phyloP scores from a whole-genome alignment of 2,113 vertebrate genomes.

The Bos indicus region DNA sequence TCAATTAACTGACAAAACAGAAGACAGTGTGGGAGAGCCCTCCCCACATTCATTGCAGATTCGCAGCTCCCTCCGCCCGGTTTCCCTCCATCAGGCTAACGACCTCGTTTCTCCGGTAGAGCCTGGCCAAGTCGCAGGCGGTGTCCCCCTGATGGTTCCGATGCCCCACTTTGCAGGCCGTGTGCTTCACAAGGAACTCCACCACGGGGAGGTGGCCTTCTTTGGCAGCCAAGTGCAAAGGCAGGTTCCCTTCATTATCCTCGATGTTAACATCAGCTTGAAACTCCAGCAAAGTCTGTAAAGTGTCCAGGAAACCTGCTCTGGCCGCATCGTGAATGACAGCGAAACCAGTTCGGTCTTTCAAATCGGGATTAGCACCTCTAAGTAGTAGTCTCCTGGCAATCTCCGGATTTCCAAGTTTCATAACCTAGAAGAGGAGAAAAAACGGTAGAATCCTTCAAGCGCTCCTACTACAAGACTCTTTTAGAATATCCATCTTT shows the following conservation, averaged over 20 bases:
- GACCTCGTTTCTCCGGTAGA: conserved; percentile 72
- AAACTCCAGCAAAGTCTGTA: conserved; percentile 86
- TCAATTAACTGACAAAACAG: conserved; percentile 41
- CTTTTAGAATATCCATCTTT: conserved; percentile 10
- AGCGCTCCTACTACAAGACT: neutral
- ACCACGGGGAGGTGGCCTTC: conserved; percentile 87
- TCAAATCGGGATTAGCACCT: conserved; percentile 87
- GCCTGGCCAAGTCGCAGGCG: conserved; percentile 83
- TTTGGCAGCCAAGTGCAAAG: conserved; percentile 89
- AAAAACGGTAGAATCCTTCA: conserved; percentile 48
- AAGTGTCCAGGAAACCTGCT: conserved; percentile 89
- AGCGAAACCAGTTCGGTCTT: conserved; percentile 87
- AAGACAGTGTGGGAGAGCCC: conserved; percentile 11
- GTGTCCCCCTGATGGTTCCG: conserved; percentile 83
- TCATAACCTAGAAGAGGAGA: conserved; percentile 86
- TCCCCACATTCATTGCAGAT: conserved; percentile 45
- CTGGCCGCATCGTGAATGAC: conserved; percentile 92
- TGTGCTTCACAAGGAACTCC: conserved; percentile 79
- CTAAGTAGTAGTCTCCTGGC: conserved; percentile 80
- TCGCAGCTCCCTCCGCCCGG: conserved; percentile 39
- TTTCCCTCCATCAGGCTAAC: conserved; percentile 77
- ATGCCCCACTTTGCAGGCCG: conserved; percentile 75
- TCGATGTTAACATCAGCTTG: conserved; percentile 87
- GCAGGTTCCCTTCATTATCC: conserved; percentile 88
- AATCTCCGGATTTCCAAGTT: conserved; percentile 84